These are phyloP conservation scores for Penaeus monodon DNA, from an alignment of 2,888 invertebrate genomes.

Conservation along the genomic window DNA sequence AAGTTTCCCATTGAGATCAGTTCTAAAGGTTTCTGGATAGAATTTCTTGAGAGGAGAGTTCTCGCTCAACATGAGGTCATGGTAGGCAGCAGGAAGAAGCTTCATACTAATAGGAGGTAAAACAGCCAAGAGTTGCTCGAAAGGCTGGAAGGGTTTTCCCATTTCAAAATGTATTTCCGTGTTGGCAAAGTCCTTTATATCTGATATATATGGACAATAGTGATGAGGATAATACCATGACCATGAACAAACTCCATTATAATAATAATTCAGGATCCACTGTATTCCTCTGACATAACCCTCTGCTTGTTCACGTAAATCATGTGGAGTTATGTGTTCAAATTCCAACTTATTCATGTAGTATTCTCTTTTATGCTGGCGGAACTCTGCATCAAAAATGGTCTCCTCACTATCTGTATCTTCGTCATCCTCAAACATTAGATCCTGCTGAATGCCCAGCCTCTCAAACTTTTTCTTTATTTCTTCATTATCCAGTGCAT, in stretches of 20 bases:
- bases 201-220: constrained; percentile 96
- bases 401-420: constrained; percentile 69
- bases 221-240: constrained; percentile 98
- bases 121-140: constrained; percentile 89
- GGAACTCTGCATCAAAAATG: constrained; percentile 78
- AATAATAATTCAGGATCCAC: constrained; percentile 97
- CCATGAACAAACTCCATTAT: constrained; percentile 96
- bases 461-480: constrained; percentile 32
- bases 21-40: constrained; percentile 88
- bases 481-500: constrained; percentile 62
- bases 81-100: constrained; percentile 82
- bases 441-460: constrained; percentile 2
- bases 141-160: constrained; percentile 91
- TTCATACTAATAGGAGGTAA: constrained; percentile 81
- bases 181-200: constrained; percentile 78
- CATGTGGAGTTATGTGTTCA: constrained; percentile 77
- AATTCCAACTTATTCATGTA: constrained; percentile 91
- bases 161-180: constrained; percentile 85
- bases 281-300: constrained; percentile 94
- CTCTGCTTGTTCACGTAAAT: constrained; percentile 84
- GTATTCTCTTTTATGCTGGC: constrained; percentile 88
- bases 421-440: constrained; percentile 67
- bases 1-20: constrained; percentile 65
- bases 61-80: constrained; percentile 79
- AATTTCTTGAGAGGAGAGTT: constrained; percentile 88